phyloP scores from a whole-genome alignment of 30 jellyfish, hydroid and myxozoan species.

The Aurelia aurita region DNA sequence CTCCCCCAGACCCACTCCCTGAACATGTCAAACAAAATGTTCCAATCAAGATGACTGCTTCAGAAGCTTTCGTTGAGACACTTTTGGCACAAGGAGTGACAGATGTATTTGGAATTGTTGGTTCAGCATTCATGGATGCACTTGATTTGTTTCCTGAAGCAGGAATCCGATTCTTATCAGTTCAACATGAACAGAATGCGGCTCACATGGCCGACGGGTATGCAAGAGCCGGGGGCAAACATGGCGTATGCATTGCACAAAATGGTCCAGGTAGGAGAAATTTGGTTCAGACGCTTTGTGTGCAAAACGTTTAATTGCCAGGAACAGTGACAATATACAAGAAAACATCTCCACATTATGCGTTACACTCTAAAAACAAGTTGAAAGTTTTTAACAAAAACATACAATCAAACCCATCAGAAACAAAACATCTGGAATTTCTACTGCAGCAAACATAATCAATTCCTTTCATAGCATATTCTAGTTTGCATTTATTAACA shows the following conservation, averaged over 20 bases:
- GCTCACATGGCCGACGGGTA: constrained; percentile 96
- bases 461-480: too few relatives aligned
- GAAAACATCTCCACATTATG: too few relatives aligned
- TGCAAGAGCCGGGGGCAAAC: constrained; percentile 85
- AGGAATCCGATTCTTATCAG: constrained; percentile 83
- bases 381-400: too few relatives aligned
- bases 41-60: constrained; percentile 84
- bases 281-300: too few relatives aligned
- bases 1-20: constrained; percentile 47
- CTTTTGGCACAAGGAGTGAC: constrained; percentile 90
- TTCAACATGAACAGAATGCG: constrained; percentile 93
- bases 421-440: too few relatives aligned
- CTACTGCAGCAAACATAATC: too few relatives aligned
- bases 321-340: too few relatives aligned
- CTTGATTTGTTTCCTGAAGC: constrained; percentile 92
- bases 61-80: constrained; percentile 91
- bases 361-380: too few relatives aligned
- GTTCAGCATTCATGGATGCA: constrained; percentile 94
- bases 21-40: constrained; percentile 56
- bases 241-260: constrained; percentile 90
- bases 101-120: constrained; percentile 87
- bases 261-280: constrained; percentile 99
- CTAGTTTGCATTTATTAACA: too few relatives aligned
- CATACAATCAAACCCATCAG: too few relatives aligned
- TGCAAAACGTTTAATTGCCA: too few relatives aligned